A percentile compares a stretch with the other conserved stretches of the same genome.
These are phyloP conservation scores for Datnioides undecimradiatus DNA, from an alignment of 2,113 vertebrate species.

Conservation along the genomic window DNA sequence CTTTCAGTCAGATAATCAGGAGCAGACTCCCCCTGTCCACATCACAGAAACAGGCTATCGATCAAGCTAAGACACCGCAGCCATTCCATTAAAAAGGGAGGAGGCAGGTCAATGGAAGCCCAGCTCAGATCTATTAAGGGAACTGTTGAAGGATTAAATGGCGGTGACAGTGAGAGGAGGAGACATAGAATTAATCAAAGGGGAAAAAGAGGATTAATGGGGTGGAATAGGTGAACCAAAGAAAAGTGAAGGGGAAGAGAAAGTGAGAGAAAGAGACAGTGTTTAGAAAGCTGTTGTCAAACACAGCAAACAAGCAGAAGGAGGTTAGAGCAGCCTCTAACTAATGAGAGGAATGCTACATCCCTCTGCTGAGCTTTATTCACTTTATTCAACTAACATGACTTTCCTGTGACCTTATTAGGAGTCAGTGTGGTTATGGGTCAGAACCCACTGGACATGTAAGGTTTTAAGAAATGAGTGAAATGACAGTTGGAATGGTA, in stretches of 20 bases:
- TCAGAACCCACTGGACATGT: background rate
- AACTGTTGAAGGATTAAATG: constrained; percentile 61
- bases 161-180: background rate
- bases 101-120: constrained; percentile 77
- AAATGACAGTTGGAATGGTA: background rate
- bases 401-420: too few species aligned
- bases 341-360: constrained; percentile 24
- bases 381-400: too few species aligned
- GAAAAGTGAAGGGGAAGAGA: constrained; percentile 3
- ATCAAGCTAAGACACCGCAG: constrained; percentile 31
- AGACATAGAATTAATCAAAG: background rate
- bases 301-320: background rate
- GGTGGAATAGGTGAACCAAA: constrained; percentile 8
- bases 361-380: constrained; percentile 16
- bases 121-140: constrained; percentile 80
- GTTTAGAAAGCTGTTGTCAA: constrained; percentile 39
- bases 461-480: background rate
- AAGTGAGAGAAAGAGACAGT: constrained; percentile 29
- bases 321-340: background rate
- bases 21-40: constrained; percentile 5
- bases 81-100: constrained; percentile 21
- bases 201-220: background rate
- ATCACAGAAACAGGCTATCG: constrained; percentile 13
- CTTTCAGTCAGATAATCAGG: constrained; percentile 7
- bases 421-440: too few species aligned